Percentiles rank a stretch among this genome's conserved stretches.
These are phyloP conservation scores for Lampropteryx suffumata DNA, from an alignment of 2,888 invertebrate species.

Conservation along the genomic window DNA sequence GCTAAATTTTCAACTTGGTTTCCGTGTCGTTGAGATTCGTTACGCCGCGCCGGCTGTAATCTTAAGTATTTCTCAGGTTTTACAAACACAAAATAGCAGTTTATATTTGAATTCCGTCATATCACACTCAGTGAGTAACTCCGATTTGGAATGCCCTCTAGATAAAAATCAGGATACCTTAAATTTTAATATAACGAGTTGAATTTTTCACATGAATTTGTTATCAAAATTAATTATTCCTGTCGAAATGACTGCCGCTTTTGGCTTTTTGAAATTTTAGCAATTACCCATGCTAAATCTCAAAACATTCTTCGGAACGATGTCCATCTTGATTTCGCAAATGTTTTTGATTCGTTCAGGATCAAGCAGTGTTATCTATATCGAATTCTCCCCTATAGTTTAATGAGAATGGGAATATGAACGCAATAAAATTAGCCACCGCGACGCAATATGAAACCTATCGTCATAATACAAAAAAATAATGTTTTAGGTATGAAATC, in stretches of 20 bases:
- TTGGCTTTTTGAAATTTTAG: slow-evolving; percentile 26
- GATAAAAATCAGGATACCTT: slow-evolving; percentile 31
- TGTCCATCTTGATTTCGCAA: slow-evolving; percentile 24
- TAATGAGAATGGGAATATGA: slow-evolving; percentile 36
- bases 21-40: slow-evolving; percentile 53
- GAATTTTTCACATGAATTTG: slow-evolving; percentile 21
- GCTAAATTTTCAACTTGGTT: slow-evolving; percentile 52
- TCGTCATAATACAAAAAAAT: background rate
- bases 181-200: slow-evolving; percentile 25
- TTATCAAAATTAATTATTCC: slow-evolving; percentile 32
- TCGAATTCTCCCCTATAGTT: slow-evolving; percentile 40
- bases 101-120: slow-evolving; percentile 1
- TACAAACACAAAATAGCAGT: background rate
- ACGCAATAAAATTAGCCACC: slow-evolving; percentile 52
- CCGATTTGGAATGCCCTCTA: slow-evolving; percentile 11
- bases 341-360: slow-evolving; percentile 36
- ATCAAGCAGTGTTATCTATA: slow-evolving; percentile 32
- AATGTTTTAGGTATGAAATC: slow-evolving; percentile 4
- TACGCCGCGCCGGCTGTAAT: slow-evolving; percentile 60
- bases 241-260: slow-evolving; percentile 24
- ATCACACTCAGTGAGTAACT: slow-evolving; percentile 24
- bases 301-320: slow-evolving; percentile 29
- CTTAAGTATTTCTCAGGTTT: slow-evolving; percentile 14
- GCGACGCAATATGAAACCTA: slow-evolving; percentile 46
- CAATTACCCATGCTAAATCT: slow-evolving; percentile 30